Evolutionary conservation across 1,140 invertebrate genomes (phyloP).

Genomic region (Melipona quadrifasciata): DNA sequence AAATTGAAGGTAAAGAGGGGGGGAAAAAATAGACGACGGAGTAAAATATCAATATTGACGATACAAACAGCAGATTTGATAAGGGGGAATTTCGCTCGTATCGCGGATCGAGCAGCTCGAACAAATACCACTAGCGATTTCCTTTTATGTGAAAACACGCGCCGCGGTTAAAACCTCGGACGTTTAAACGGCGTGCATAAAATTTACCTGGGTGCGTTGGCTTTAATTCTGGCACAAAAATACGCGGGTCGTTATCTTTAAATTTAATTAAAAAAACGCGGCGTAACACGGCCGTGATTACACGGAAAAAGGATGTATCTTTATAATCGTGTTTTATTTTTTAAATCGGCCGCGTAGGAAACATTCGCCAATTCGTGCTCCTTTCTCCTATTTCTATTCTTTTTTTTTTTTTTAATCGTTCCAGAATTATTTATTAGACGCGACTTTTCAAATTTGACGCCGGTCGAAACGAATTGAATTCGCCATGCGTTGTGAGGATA

Average conservation of each 20-base stretch:
- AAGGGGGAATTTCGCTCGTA: not conserved
- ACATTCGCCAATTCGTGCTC: not conserved
- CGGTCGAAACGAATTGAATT: slow-evolving; percentile 22
- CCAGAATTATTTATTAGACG: slow-evolving; percentile 6
- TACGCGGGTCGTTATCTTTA: not conserved
- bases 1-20: not conserved
- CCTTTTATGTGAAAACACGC: too few species aligned
- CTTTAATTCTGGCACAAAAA: not conserved
- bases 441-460: slow-evolving; percentile 20
- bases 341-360: not conserved
- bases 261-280: slow-evolving; percentile 3
- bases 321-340: not conserved
- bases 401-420: too few species aligned
- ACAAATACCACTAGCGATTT: not conserved
- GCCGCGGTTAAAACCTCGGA: not conserved
- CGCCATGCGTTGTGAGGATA: not conserved
- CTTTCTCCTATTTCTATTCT: too few species aligned
- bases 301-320: not conserved
- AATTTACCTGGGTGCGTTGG: too few species aligned
- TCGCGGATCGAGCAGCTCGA: not conserved
- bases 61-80: not conserved
- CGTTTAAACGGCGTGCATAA: not conserved
- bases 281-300: not conserved
- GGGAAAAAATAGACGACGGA: not conserved
- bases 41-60: not conserved